These are phyloP conservation scores for Charadrius vociferus DNA, from an alignment of 2,113 vertebrate species.

Conservation along the genomic window DNA sequence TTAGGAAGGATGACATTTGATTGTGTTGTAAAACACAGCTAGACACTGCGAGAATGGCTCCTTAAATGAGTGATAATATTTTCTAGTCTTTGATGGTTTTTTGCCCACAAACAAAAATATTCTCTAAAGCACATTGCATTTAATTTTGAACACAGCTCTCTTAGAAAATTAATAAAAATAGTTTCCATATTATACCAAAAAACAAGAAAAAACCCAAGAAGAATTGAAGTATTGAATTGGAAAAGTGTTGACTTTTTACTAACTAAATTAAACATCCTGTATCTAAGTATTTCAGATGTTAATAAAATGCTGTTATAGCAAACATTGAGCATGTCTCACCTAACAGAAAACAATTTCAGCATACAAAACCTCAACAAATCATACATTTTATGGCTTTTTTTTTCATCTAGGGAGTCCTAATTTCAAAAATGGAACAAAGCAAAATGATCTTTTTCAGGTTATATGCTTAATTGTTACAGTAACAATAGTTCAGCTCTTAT, in stretches of 20 bases:
- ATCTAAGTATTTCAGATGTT: neutral
- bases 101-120: neutral
- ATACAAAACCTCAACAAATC: fast-evolving
- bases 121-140: neutral
- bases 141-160: neutral
- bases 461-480: neutral
- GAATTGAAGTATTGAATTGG: neutral
- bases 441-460: neutral
- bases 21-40: neutral
- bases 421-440: neutral
- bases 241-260: neutral
- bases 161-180: neutral
- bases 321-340: neutral
- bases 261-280: neutral
- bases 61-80: neutral
- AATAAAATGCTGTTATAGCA: neutral
- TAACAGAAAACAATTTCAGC: neutral
- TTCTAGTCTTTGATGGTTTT: neutral
- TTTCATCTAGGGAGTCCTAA: neutral
- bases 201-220: fast-evolving
- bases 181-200: neutral
- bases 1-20: neutral
- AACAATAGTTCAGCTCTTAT: slow-evolving; percentile 59
- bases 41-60: neutral
- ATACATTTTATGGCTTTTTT: neutral